phyloP scores from a whole-genome alignment of 2,797 vertebrate genomes.

The Anabacerthia variegaticeps region DNA sequence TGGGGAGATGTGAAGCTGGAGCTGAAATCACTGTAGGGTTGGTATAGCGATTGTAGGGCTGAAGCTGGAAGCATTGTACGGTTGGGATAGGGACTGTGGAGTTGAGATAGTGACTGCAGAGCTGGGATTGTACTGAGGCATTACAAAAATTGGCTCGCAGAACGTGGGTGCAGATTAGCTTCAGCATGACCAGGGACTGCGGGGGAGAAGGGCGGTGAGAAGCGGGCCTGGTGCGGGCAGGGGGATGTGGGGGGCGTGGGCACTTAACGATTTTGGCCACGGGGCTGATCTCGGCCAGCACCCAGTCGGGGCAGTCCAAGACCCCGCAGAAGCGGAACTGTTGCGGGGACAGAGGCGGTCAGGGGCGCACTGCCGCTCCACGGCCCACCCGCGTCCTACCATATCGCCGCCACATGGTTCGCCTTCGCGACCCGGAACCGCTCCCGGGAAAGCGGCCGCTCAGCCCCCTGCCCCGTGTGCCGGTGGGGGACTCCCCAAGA shows the following conservation, averaged over 20 bases:
- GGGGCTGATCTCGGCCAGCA: conserved; percentile 93
- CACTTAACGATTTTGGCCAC: conserved; percentile 89
- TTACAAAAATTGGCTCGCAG: conserved; percentile 67
- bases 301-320: conserved; percentile 94
- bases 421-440: not conserved
- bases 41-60: not conserved
- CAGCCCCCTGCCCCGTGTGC: not conserved
- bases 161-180: conserved; percentile 90
- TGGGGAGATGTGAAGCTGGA: not conserved
- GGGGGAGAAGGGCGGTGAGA: not conserved
- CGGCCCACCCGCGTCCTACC: not conserved
- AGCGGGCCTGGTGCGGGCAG: not conserved
- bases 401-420: not conserved
- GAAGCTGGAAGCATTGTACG: not conserved
- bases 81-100: too few relatives aligned
- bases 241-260: rapidly evolving
- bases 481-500: not conserved
- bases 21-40: too few relatives aligned
- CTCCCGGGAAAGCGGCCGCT: too few relatives aligned
- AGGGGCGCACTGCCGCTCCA: not conserved
- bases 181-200: conserved; percentile 94
- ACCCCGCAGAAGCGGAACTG: conserved; percentile 95
- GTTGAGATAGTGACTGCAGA: not conserved
- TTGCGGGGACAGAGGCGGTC: not conserved
- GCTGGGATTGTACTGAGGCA: not conserved